Base-by-base conservation (phyloP, 2,113 vertebrate genomes). In the Psettodes erumei region DNA sequence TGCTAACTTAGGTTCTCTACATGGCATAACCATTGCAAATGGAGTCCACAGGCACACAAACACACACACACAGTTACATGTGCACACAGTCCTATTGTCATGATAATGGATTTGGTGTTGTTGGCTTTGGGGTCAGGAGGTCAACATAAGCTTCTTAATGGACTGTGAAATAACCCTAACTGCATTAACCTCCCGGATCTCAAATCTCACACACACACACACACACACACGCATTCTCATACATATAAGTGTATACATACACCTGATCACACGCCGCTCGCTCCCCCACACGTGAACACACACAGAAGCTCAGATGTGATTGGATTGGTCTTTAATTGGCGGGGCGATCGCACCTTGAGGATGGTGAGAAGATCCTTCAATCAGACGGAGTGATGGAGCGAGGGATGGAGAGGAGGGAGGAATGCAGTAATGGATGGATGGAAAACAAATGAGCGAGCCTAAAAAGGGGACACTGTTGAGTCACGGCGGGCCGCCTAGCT, bases 121-220 rank as follows among this genome's bases (percentile, higher is more conserved):
- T 97, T 96, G 96, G 94, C 95, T 96, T 94, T 92, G 92, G 96
- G 97, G 97, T 98, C 95, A 87, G 0, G 2, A 88, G 97, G 97
- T 99, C 96, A 98, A 95, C 96, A 96, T 97, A 98, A 98, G 97
- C 97, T 96, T 95, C 97, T 98, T 98, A 99, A 99, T 99, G 98
- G 98, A 99, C 97, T 99, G 98, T 99, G 97, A 99, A 99, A 99
- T 98, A 98, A 99, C 96, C 97, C 96, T 98, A 98, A 99, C 96
- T 98, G 96, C 96, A 99, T 99, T 99, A 99, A 98, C 96, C 97
- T 98, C 96, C 94, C 68, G 90, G 96, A 97, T 97, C 96, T 96
- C 85, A 77, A 80, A 79, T 78, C 80, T 70, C 53, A 33, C 71
- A 56, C 71, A 45, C 64, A 27, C 68, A 37, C 76, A 79, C 56